Conservation (phyloP, 2,797 vertebrate species). For the Darevskia nairensis region DNA sequence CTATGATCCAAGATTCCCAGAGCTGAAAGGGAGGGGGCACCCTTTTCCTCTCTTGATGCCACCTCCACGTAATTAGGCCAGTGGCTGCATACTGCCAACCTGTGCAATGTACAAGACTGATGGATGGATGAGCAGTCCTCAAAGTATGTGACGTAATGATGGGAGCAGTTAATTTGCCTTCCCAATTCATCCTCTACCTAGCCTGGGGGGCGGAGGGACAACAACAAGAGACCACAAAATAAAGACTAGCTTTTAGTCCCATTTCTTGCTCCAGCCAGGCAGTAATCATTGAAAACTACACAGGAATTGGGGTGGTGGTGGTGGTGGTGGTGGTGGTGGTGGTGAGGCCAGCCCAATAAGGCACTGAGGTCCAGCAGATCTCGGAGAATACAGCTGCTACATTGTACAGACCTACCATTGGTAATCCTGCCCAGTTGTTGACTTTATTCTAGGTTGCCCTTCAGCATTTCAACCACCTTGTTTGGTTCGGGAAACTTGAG, state of each 20-base stretch:
- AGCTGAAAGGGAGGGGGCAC: neutral
- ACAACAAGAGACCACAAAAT: neutral
- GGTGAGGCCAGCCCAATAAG: too few species aligned
- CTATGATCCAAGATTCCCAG: too few species aligned
- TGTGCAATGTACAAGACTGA: too few species aligned
- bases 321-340: too few species aligned
- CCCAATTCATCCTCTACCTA: neutral
- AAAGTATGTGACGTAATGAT: neutral
- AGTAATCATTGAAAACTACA: neutral
- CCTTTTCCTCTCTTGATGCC: neutral
- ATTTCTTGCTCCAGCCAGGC: neutral
- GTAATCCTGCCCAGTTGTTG: fast-evolving
- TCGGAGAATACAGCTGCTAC: neutral
- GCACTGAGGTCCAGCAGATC: neutral
- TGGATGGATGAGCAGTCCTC: neutral
- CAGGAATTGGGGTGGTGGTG: too few species aligned
- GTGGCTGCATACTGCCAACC: too few species aligned
- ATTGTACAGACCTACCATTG: neutral
- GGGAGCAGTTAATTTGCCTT: neutral
- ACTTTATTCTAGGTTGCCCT: slow-evolving; percentile 64
- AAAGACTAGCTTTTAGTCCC: neutral
- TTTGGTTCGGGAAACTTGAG: slow-evolving; percentile 91
- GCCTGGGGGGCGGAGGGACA: too few species aligned
- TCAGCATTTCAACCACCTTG: slow-evolving; percentile 78
- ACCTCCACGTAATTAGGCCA: neutral